Conservation (phyloP, 2,113 vertebrate species). For the Dermatemys mawii region DNA sequence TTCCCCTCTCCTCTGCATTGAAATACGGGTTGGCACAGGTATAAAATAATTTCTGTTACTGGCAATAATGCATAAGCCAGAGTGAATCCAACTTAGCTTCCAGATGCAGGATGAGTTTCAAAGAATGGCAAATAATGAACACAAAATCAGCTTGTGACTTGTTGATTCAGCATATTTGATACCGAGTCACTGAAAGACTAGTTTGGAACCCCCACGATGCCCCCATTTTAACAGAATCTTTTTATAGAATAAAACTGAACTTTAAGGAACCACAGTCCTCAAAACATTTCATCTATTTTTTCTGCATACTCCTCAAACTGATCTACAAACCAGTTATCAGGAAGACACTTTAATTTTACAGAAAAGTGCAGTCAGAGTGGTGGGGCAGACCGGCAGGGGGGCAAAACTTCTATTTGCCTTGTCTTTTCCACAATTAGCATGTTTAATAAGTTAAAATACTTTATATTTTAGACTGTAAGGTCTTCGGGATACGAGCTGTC, state of each 20-base stretch:
- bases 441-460: neutral
- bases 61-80: neutral
- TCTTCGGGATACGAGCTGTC: neutral
- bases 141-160: neutral
- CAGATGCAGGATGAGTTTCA: neutral
- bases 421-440: rapidly evolving
- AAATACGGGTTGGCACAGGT: neutral
- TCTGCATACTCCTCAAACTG: rapidly evolving
- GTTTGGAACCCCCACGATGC: neutral
- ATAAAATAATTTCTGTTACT: conserved; percentile 4
- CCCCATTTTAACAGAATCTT: too few species aligned
- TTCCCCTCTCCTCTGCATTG: neutral
- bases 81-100: neutral
- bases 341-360: neutral
- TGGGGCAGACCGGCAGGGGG: neutral
- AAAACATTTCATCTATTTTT: neutral
- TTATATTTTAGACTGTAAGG: neutral
- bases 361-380: rapidly evolving
- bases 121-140: conserved; percentile 8
- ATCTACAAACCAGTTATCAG: neutral
- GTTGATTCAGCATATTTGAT: neutral
- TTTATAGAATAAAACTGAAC: rapidly evolving
- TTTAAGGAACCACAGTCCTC: neutral
- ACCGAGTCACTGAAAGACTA: neutral
- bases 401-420: neutral